Base-by-base conservation (phyloP, 2,888 invertebrate genomes). In the Drosophila lacicola region DNA sequence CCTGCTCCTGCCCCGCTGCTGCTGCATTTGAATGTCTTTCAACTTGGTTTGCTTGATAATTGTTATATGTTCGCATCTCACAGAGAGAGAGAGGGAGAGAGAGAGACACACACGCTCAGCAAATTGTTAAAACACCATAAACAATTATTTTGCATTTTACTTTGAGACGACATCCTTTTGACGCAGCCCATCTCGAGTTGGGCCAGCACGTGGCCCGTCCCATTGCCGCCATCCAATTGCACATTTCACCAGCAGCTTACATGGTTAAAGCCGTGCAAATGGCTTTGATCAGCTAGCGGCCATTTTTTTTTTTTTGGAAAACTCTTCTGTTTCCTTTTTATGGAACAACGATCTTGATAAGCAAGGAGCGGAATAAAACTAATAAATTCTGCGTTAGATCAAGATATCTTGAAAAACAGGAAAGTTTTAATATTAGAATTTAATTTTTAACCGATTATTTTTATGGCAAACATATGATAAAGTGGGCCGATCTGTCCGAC, bases 121-220 rank as follows among this genome's bases (percentile, higher is more conserved):
- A 90, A 90, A 90, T 90, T 90, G 89, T 77, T 90, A 90, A 90
- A 90, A 90, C 82, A 89, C 83, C 90, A 90, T 90, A 80, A 90
- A 82, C 89, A 89, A 90, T 90, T 90, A 90, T 89, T 90, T 76
- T 85, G 77, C 74, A 74, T 70, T 78, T 86, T 64, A 72, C 82
- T 88, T 88, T 86, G 89, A 88, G 82, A 68, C 65, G 53, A 46
- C 41, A 46, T 70, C 55, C 86, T 88, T 88, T 88, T 79, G 82
- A 72, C 33, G 14, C 41, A 50, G 34, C 19, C 21, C 33, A 21
- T 19, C 36, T 46, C 21, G 21, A 8, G 10, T 36, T 34, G 53
- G 39, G 25, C 25, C 25, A 25, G 41, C 74, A 75, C 74, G 74
- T 78, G 78, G 29, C 46, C 21, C 5, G 2, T 19, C 14, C 55